Percentiles rank a stretch among this genome's conserved stretches.
Conservation (phyloP, 2,113 vertebrate species). For the Cranoglanis bouderius region DNA sequence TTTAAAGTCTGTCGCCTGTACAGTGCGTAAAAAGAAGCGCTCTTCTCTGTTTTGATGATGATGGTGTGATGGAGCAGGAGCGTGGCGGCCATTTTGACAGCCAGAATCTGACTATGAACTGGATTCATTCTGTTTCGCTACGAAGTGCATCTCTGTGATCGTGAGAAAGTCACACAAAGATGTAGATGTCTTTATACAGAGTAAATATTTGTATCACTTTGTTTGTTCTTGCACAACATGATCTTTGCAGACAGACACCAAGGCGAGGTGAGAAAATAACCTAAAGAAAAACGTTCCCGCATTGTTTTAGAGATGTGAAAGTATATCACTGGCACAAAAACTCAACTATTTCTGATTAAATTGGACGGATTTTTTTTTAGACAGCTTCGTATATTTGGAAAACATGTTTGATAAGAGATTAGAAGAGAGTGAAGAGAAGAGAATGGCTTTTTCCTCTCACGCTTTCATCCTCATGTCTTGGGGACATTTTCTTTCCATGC, state of each 20-base stretch:
- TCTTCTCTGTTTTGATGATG: neutral
- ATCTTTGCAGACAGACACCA: neutral
- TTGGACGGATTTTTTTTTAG: neutral
- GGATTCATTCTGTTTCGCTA: no score
- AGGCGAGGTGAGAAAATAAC: neutral
- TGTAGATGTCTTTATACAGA: neutral
- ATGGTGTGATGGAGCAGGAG: neutral
- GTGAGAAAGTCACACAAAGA: neutral
- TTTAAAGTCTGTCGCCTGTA: neutral
- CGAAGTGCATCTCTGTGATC: neutral
- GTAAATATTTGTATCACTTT: no score
- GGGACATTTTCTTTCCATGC: neutral
- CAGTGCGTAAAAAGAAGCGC: neutral
- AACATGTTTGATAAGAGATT: neutral
- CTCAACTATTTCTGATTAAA: neutral
- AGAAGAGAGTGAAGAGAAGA: neutral
- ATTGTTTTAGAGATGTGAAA: neutral
- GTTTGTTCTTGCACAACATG: neutral
- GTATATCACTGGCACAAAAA: neutral
- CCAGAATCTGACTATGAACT: neutral
- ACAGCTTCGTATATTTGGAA: neutral
- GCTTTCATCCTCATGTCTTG: neutral
- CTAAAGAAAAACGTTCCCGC: neutral
- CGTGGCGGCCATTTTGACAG: neutral
- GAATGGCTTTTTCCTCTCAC: neutral